These are phyloP conservation scores for Mus spretus DNA, from an alignment of 2,797 vertebrate genomes.

Conservation along the genomic window DNA sequence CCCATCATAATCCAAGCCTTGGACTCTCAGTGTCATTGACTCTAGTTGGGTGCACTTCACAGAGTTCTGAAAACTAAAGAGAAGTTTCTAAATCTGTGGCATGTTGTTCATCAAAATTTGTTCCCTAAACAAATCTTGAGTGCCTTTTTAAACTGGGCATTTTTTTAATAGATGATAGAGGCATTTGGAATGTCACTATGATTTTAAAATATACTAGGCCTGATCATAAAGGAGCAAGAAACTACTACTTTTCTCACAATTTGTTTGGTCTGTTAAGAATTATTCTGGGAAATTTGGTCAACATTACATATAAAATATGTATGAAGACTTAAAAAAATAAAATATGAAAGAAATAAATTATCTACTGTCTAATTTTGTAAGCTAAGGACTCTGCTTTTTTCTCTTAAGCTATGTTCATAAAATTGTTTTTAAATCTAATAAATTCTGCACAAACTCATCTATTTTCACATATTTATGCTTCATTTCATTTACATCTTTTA, in stretches of 20 bases:
- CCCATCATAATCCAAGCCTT: background rate
- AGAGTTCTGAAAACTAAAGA: background rate
- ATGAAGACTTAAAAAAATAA: background rate
- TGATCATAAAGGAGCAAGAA: conserved; percentile 33
- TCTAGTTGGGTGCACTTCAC: background rate
- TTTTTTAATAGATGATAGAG: background rate
- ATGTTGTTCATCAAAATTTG: background rate
- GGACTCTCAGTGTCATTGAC: background rate
- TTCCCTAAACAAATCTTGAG: background rate
- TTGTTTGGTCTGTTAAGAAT: conserved; percentile 45
- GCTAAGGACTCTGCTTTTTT: background rate
- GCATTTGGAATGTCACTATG: conserved; percentile 25
- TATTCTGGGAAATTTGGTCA: background rate
- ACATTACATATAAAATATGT: background rate
- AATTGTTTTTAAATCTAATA: conserved; percentile 66
- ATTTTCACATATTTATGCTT: conserved; percentile 60
- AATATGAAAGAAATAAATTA: background rate
- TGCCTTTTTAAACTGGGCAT: conserved; percentile 15
- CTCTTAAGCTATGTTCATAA: conserved; percentile 58
- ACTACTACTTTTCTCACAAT: background rate
- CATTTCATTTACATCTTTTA: conserved; percentile 64
- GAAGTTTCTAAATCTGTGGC: background rate
- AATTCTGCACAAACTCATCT: conserved; percentile 52
- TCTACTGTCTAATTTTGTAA: conserved; percentile 53
- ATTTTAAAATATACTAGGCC: conserved; percentile 21